Evolutionary conservation across 2,888 invertebrate species (phyloP), one percentile per base, ranked within the genome.

Genomic region (Dione juno): DNA sequence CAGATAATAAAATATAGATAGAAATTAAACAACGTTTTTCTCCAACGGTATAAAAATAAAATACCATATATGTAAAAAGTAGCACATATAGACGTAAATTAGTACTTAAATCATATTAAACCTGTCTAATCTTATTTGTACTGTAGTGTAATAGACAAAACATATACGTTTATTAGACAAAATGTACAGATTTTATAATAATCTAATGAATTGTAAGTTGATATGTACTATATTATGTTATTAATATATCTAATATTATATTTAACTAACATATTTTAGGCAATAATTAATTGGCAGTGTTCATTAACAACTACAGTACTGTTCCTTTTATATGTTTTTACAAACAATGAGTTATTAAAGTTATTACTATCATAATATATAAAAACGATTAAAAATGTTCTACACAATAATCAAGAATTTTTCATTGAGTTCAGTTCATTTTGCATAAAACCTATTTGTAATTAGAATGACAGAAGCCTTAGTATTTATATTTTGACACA

Each of bases 261-360:
- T 35, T 3, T 13, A 11, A 37, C 35, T 54, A 37, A 5, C 10
- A 37, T 37, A 54, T 37, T 35, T 40, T 13, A 57, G 57, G 57
- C 16, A 57, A 37, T n/a, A 40, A 11, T 57, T 11, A 16, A 57
- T 50, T 40, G 57, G 57, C 57, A 57, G 57, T 57, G 57, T 16
- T 40, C 11, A 57, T 6, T 57, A 37, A 57, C 16, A 40, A 57
- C 16, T 54, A 54, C 6, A 35, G 16, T 37, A 54, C n/a, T 19
- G 50, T 3, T 10, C 19, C 48, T 16, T 48, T 50, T n/a, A n/a
- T n/a, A 50, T 35, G 7, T 28, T 3, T 28, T 28, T 28, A 28
- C 28, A 28, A 28, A 3, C 2, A 5, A n/a, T n/a, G n/a, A n/a
- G n/a, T n/a, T n/a, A n/a, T n/a, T n/a, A n/a, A n/a, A n/a, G n/a